phyloP scores from a whole-genome alignment of 1,140 invertebrate genomes.

The Ostrea denselamellosa region DNA sequence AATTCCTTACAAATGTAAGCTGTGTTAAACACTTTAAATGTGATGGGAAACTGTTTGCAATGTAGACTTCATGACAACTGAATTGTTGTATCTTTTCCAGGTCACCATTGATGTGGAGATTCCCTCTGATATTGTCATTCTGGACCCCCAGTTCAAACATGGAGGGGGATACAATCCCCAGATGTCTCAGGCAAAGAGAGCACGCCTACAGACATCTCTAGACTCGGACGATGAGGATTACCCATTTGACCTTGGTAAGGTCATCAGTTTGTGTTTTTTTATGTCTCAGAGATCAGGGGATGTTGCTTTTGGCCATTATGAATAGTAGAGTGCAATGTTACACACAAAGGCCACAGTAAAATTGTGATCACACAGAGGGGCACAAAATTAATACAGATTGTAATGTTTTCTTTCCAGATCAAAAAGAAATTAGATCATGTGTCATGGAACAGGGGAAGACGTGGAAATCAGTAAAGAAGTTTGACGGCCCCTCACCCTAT shows the following conservation, averaged over 20 bases:
- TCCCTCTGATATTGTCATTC: constrained; percentile 40
- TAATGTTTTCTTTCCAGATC: background rate
- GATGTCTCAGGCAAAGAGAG: background rate
- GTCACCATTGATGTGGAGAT: constrained; percentile 23
- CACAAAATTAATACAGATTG: no score
- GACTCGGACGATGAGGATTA: constrained; percentile 41
- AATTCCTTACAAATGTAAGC: no score
- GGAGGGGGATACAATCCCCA: background rate
- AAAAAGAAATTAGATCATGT: background rate
- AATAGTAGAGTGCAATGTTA: no score
- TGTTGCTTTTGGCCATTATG: no score
- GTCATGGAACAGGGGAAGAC: background rate
- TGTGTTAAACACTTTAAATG: no score
- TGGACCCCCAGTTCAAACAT: constrained; percentile 30
- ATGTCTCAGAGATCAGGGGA: no score
- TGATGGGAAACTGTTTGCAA: no score
- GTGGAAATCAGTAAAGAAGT: background rate
- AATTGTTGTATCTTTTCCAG: constrained; percentile 12
- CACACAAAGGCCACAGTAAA: no score
- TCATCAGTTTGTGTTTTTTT: no score
- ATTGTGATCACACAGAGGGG: no score
- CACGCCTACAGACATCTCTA: background rate
- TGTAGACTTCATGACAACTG: no score
- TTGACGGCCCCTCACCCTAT: background rate
- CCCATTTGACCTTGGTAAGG: constrained; percentile 28